Evolutionary conservation across 1,140 invertebrate species (phyloP).

Genomic region (Tribolium castaneum): DNA sequence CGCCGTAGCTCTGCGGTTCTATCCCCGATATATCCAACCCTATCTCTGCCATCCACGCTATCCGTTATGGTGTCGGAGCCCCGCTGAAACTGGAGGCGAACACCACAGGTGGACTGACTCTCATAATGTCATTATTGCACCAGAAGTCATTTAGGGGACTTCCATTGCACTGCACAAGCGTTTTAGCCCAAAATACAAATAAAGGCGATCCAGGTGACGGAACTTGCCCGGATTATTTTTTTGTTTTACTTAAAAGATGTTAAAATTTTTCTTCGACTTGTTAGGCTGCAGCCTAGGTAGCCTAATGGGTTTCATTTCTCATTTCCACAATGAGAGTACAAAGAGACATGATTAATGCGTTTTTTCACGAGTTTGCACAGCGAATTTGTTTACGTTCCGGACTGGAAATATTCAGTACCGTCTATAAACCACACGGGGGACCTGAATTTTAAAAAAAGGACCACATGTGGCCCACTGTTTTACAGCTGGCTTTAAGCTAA

Average conservation of each 20-base stretch:
- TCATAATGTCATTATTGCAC: not conserved
- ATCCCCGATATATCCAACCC: constrained; percentile 34
- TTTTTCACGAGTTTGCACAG: not conserved
- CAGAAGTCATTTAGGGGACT: not conserved
- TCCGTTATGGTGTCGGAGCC: constrained; percentile 30
- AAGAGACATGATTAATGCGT: not conserved
- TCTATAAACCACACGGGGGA: constrained; percentile 4
- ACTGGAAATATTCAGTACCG: not conserved
- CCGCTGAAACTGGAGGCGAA: not conserved
- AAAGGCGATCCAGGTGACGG: not conserved
- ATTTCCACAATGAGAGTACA: not conserved
- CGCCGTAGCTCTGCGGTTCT: constrained; percentile 4
- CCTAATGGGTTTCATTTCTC: too few relatives aligned
- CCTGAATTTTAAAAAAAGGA: constrained; percentile 11
- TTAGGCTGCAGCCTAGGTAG: too few relatives aligned
- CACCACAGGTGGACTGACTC: not conserved
- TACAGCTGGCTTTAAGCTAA: constrained; percentile 12
- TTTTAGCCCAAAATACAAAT: too few relatives aligned
- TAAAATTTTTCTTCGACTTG: too few relatives aligned
- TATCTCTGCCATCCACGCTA: constrained; percentile 23
- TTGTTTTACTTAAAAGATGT: too few relatives aligned
- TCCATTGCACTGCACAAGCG: too few relatives aligned
- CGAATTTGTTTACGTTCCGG: constrained; percentile 1
- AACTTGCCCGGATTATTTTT: constrained; percentile 2
- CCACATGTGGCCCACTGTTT: constrained; percentile 9